Evolutionary conservation across 2,797 vertebrate species (phyloP), one percentile per base, ranked within the genome.

Genomic region (Sebastes itinus): DNA sequence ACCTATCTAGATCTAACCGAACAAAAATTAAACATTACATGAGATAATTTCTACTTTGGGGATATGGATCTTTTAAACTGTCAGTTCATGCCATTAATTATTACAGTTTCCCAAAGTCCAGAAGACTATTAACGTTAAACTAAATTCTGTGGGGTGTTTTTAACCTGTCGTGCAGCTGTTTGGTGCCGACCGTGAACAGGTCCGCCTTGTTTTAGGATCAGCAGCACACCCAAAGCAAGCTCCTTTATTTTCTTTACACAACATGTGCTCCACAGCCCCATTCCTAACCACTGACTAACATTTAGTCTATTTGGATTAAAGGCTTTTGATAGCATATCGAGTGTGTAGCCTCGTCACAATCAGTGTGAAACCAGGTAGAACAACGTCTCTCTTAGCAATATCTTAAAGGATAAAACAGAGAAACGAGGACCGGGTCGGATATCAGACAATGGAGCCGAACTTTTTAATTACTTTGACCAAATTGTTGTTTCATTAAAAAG

Each of bases 131-230:
- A 28, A 18, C 6, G 6, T 6, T 33, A 33, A 33, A 33, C 33
- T 11, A 10, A 33, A n/a, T 2, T 13, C 5, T 20, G 10, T 38
- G 4, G 0, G 64, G 54, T 23, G 32, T 63, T 18, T 30, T 66
- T 49, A 58, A 75, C 66, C 66, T 72, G 27, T 56, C 25, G 33
- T 16, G 1, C 61, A 74, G 58, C 79, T 81, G n/a, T n/a, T 46
- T 49, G 56, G 2, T 33, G 33, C 27, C 32, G 8, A 54, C 27
- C 14, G 23, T 66, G 85, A 95, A 95, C 95, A 86, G 94, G 95
- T 96, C 89, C 55, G 66, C 91, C 94, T 94, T 93, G 95, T 96
- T 95, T 87, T 68, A 72, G 54, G 60, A 81, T 23, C 72, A 22
- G 82, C 67, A 89, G 80, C 67, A 91, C 92, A 82, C 88, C 86